These are phyloP conservation scores for Andricus quercusramuli DNA, from an alignment of 2,888 invertebrate genomes.

Conservation along the genomic window DNA sequence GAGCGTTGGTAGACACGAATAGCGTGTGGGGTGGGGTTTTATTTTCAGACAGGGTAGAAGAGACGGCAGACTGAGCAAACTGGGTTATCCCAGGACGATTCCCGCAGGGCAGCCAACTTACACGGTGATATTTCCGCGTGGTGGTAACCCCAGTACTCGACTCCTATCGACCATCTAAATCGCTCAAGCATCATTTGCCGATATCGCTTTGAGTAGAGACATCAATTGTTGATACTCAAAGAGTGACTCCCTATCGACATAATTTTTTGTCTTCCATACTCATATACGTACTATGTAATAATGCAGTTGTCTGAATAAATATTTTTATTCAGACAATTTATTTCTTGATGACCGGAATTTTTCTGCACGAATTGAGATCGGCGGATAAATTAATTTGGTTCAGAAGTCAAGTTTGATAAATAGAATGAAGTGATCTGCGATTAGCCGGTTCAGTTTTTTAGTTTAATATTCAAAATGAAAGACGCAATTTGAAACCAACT, in stretches of 20 bases:
- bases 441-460: no score
- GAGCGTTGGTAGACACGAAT: conserved; percentile 24
- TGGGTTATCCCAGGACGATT: conserved; percentile 52
- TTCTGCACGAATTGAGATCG: no score
- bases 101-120: conserved; percentile 43
- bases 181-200: neutral
- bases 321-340: no score
- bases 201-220: conserved; percentile 4
- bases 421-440: no score
- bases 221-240: neutral
- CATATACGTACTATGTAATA: no score
- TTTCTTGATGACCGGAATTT: no score
- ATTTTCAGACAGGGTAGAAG: conserved; percentile 47
- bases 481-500: no score
- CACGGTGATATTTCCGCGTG: conserved; percentile 1
- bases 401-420: no score
- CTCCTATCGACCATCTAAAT: conserved; percentile 24
- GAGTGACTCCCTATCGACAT: neutral
- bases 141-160: conserved; percentile 11
- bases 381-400: no score
- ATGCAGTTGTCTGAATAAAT: neutral
- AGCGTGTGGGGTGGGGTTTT: conserved; percentile 39
- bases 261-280: neutral
- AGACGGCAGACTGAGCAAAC: conserved; percentile 46
- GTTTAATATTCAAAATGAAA: no score